Conservation (phyloP, 2,888 invertebrate genomes). For the Romanomermis culicivorax region DNA sequence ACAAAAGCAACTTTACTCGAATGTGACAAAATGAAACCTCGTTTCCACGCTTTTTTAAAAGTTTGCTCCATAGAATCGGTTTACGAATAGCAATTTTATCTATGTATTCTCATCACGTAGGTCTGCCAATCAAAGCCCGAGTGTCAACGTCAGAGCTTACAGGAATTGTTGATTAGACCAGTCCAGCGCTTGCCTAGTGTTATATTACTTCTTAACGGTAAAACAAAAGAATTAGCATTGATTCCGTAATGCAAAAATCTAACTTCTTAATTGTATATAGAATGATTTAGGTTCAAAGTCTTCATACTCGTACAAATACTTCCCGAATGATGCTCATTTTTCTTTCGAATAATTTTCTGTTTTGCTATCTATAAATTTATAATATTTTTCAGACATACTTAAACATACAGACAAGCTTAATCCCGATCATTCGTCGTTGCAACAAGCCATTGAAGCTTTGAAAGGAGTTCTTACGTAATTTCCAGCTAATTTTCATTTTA, state of each 20-base stretch:
- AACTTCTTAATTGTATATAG: no score
- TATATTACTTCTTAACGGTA: slow-evolving; percentile 72
- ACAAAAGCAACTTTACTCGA: slow-evolving; percentile 74
- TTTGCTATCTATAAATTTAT: no score
- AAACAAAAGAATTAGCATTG: no score
- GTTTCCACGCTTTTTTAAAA: slow-evolving; percentile 94
- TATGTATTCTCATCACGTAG: slow-evolving; percentile 17
- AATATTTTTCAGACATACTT: slow-evolving; percentile 49
- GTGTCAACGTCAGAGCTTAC: slow-evolving; percentile 80
- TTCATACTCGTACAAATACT: no score
- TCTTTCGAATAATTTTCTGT: no score
- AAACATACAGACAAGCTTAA: slow-evolving; percentile 72
- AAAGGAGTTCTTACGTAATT: slow-evolving; percentile 62
- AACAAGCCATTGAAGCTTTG: slow-evolving; percentile 60
- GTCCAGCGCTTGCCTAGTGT: slow-evolving; percentile 92
- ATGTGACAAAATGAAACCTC: slow-evolving; percentile 73
- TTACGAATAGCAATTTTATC: background rate
- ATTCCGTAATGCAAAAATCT: no score
- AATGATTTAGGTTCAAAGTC: no score
- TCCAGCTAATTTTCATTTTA: background rate
- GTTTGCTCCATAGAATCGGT: slow-evolving; percentile 40
- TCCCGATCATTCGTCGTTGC: slow-evolving; percentile 61
- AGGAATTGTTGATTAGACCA: slow-evolving; percentile 85
- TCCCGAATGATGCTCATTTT: no score
- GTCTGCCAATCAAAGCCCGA: slow-evolving; percentile 48